phyloP scores from a whole-genome alignment of 2,888 invertebrate species.

The Vannuccia rotundouncinata region DNA sequence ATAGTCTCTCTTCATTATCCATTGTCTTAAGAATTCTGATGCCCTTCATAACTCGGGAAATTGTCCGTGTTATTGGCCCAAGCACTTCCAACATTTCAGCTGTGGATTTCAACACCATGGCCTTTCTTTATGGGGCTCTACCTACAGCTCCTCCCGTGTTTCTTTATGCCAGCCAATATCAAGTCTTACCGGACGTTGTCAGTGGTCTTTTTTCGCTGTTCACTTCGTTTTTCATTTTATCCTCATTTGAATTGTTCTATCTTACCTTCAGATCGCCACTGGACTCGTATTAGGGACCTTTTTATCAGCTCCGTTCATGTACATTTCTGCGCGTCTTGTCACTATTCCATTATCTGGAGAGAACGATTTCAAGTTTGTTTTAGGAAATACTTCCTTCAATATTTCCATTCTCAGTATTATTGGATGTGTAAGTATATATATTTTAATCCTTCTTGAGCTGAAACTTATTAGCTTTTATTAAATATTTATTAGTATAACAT shows the following conservation, averaged over 20 bases:
- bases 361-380: slow-evolving; percentile 68
- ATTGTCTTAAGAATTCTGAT: slow-evolving; percentile 62
- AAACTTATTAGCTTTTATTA: slow-evolving; percentile 35
- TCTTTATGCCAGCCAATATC: slow-evolving; percentile 81
- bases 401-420: slow-evolving; percentile 72
- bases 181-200: slow-evolving; percentile 76
- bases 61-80: slow-evolving; percentile 66
- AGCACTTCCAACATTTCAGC: slow-evolving; percentile 67
- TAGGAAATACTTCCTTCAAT: slow-evolving; percentile 74
- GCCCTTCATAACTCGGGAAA: slow-evolving; percentile 77
- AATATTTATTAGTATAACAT: no score
- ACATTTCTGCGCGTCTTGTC: slow-evolving; percentile 85
- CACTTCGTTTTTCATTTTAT: no score
- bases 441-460: slow-evolving; percentile 37
- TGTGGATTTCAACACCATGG: slow-evolving; percentile 77
- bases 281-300: slow-evolving; percentile 91
- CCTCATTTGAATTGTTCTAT: no score
- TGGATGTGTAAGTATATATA: slow-evolving; percentile 62
- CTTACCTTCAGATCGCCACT: slow-evolving; percentile 71
- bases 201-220: no score
- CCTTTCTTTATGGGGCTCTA: slow-evolving; percentile 88
- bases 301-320: slow-evolving; percentile 86
- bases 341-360: slow-evolving; percentile 66
- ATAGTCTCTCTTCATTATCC: no score
- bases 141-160: slow-evolving; percentile 93